Conservation (phyloP, 1,140 invertebrate species). For the Pseudomyrmex gracilis region DNA sequence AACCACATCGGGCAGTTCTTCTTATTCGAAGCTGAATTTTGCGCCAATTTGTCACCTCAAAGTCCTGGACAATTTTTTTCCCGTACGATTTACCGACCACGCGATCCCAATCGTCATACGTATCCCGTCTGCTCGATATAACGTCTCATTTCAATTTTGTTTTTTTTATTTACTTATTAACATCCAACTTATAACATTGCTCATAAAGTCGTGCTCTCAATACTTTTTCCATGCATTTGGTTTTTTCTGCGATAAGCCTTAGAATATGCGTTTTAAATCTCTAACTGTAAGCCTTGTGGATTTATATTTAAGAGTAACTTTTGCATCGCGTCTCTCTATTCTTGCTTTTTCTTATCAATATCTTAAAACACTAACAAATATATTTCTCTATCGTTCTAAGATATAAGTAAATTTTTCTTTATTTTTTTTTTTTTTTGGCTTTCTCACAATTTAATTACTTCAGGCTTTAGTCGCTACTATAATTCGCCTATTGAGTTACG, state of each 20-base stretch:
- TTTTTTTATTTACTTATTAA: too few species aligned
- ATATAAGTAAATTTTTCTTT: conserved; percentile 33
- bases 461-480: conserved; percentile 24
- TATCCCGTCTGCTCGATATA: neutral
- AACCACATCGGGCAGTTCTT: conserved; percentile 81
- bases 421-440: neutral
- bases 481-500: conserved; percentile 23
- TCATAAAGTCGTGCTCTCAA: neutral
- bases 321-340: conserved; percentile 7
- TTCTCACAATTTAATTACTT: neutral
- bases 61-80: neutral
- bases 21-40: neutral
- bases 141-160: neutral
- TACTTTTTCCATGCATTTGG: conserved; percentile 56
- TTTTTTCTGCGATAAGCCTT: conserved; percentile 36
- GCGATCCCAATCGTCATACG: conserved; percentile 26
- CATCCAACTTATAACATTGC: neutral
- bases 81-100: conserved; percentile 24
- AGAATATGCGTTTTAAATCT: neutral
- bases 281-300: conserved; percentile 20
- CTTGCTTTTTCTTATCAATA: conserved; percentile 2
- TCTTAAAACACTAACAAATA: conserved; percentile 28
- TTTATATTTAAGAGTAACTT: conserved; percentile 38
- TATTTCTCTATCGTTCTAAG: conserved; percentile 35
- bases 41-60: neutral